Conservation (phyloP, 53 echinoderm and acorn worm species). For the Antedon mediterranea region DNA sequence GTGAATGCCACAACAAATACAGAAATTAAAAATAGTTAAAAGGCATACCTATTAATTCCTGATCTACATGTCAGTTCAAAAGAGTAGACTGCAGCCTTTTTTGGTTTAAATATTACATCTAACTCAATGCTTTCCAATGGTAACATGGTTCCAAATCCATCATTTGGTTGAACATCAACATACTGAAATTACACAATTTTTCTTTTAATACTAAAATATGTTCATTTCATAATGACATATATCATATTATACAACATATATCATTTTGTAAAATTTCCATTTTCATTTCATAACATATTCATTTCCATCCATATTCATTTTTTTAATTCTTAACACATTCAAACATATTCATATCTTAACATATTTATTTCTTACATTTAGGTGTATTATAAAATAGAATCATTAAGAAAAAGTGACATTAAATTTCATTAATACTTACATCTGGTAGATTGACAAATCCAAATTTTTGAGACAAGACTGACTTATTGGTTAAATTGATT, state of each 20-base stretch:
- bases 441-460: slow-evolving; percentile 93
- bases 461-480: slow-evolving; percentile 84
- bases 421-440: slow-evolving; percentile 22
- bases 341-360: too few species aligned
- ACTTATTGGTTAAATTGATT: slow-evolving; percentile 73
- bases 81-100: slow-evolving; percentile 87
- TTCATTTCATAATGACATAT: too few species aligned
- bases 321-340: too few species aligned
- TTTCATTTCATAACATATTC: too few species aligned
- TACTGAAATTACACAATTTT: too few species aligned
- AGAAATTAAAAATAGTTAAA: too few species aligned
- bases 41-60: slow-evolving; percentile 76
- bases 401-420: not conserved
- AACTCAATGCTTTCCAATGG: slow-evolving; percentile 75
- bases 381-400: not conserved
- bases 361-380: too few species aligned
- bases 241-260: too few species aligned
- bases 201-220: too few species aligned
- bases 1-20: too few species aligned
- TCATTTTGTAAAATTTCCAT: too few species aligned
- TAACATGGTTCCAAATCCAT: slow-evolving; percentile 89
- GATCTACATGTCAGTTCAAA: slow-evolving; percentile 95
- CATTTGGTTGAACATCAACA: slow-evolving; percentile 85
- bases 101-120: slow-evolving; percentile 87
- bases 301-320: too few species aligned